Evolutionary conservation across 1,140 invertebrate genomes (phyloP), one percentile per base, ranked within the genome.

Genomic region (Drosophila pruinosa): DNA sequence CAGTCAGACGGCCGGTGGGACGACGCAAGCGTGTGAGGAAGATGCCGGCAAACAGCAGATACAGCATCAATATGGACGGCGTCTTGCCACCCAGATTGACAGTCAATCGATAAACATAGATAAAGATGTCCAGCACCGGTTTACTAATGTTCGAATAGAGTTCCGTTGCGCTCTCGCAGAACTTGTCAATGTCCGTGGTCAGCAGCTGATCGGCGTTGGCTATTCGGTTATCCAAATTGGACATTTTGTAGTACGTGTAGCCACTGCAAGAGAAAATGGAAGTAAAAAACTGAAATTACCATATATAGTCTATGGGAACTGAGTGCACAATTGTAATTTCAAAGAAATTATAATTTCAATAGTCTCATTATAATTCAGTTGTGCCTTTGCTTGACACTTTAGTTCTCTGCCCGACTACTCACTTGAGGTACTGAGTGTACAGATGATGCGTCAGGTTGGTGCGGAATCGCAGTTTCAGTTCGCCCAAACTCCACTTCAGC

Each of bases 101-200:
- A 0, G 98, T 97, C 28, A 99, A 92, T 85, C 96, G 95, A 79
- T 98, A 97, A 8, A 99, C 95, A 91, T 99, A 99, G 71, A 99
- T 96, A 34, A 96, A 93, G 38, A 99, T 99, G 92, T 99, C 98
- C 62, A 99, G 91, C 3, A 98, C 88, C 0, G 99, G 99, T 93
- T 99, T 99, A 73, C 97, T 97, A n/a, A 99, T 94, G 92, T 99
- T 99, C 43, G 97, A 98, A 92, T 99, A 99, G 1, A 99, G 92
- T 89, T 99, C 97, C 6, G 97, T 96, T 57, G 98, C 95, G 68
- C 97, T 97, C 76, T 98, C 96, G 91, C 98, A 99, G 92, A 99
- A 99, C 91, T 98, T 98, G 89, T 99, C 98, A 2, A 99, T 96
- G 92, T 99, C 99, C 8, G 96, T 97, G 4, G 98, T 99, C 36